phyloP scores from a whole-genome alignment of 2,797 vertebrate genomes.

The Lycodopsis pacificus region DNA sequence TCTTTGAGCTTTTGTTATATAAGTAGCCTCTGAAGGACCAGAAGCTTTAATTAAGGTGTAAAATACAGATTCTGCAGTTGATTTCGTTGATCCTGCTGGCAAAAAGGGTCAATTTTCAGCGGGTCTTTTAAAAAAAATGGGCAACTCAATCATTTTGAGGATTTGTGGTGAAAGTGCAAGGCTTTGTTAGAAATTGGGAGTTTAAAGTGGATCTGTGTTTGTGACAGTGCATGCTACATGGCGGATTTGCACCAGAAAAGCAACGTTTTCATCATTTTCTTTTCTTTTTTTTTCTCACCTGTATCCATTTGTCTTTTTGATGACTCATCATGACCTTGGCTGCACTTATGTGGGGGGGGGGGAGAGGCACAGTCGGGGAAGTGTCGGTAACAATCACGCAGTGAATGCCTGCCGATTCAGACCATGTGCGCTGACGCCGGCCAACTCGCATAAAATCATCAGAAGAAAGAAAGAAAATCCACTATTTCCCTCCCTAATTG shows the following conservation, averaged over 20 bases:
- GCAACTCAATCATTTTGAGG: conserved; percentile 1
- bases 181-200: conserved; percentile 7
- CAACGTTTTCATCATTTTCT: conserved; percentile 29
- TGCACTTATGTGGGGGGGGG: conserved; percentile 31
- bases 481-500: neutral
- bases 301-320: conserved; percentile 51
- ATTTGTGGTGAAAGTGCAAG: neutral
- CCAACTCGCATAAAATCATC: conserved; percentile 18
- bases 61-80: conserved; percentile 20
- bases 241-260: conserved; percentile 16
- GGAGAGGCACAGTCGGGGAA: conserved; percentile 39
- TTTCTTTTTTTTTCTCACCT: conserved; percentile 35
- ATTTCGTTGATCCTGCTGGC: conserved; percentile 13
- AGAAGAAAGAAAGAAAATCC: conserved; percentile 3
- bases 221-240: neutral
- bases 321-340: conserved; percentile 68
- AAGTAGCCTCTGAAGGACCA: conserved; percentile 19
- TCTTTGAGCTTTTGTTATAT: conserved; percentile 4
- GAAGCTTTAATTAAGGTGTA: conserved; percentile 17
- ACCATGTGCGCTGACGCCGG: conserved; percentile 29
- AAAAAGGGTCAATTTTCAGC: neutral
- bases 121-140: neutral
- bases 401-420: conserved; percentile 42
- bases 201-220: conserved; percentile 31
- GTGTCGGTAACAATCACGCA: conserved; percentile 58